Conservation (phyloP, 2,113 vertebrate genomes). For the Chamaea fasciata region DNA sequence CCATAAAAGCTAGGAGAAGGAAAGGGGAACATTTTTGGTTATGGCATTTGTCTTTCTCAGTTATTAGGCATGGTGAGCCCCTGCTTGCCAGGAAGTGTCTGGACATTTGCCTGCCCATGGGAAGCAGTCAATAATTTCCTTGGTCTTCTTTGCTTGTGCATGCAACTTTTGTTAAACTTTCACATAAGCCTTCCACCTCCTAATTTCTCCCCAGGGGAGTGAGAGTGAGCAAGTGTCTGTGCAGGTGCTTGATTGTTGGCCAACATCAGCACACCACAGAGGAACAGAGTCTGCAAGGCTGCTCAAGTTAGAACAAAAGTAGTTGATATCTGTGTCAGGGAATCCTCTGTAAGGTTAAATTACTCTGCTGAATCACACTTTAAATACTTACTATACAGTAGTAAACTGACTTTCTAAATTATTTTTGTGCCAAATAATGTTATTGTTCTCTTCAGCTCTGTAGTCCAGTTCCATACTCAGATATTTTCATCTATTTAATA, state of each 20-base stretch:
- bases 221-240: accelerated
- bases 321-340: neutral
- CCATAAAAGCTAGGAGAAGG: neutral
- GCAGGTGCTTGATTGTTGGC: neutral
- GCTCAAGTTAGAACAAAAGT: neutral
- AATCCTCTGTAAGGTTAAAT: neutral
- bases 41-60: neutral
- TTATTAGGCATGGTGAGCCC: neutral
- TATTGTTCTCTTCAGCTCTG: neutral
- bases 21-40: neutral
- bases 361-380: neutral
- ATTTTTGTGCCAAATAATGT: neutral
- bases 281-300: neutral
- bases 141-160: neutral
- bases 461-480: neutral
- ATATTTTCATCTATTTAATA: neutral
- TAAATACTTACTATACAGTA: neutral
- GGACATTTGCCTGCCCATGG: neutral
- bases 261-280: neutral
- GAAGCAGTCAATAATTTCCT: neutral
- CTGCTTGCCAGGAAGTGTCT: neutral
- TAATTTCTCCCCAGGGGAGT: neutral
- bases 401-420: neutral
- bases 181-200: neutral
- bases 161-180: neutral